Base-by-base conservation (phyloP, 2,113 vertebrate species). In the Cebidichthys violaceus region DNA sequence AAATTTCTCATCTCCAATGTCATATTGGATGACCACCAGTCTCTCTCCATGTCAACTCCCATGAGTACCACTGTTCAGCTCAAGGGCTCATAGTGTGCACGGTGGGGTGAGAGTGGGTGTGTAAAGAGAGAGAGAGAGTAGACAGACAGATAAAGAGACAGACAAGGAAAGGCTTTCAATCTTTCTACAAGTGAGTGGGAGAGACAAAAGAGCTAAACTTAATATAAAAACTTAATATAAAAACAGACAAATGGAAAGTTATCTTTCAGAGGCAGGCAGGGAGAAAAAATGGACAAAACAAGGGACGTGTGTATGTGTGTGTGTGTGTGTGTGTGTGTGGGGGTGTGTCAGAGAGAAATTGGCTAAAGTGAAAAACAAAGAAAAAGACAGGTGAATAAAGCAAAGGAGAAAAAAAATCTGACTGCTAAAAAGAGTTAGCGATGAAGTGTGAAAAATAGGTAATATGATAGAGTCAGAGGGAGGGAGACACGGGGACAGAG, bases 61-160 rank as follows among this genome's bases (percentile, higher is more conserved):
- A 55, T 55, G 67, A 77, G 82, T 10, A 4, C 24, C 39, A 64
- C 45, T 78, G 57, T 72, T 70, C 75, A 70, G 67, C 80, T 82
- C 37, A 54, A 83, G 62, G 37, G 50, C 41, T 79, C 15, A 7
- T 47, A 45, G 29, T 27, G 54, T n/a, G 50, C 27, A 24, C 31
- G 41, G 37, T 59, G 24, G n/a, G 14, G 11, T 20, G 69, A 33
- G 50, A 33, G 50, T 62, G 62, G 17, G n/a, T 64, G 47, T 35
- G 8, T 29, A 31, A 27, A 76, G 78, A 50, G 4, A 52, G 27
- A 35, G 14, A 43, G 24, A 74, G 74, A n/a, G 24, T 22, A 74
- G 54, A 17, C 29, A 74, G 41, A 22, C 22, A 66, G 15, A 71
- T 9, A 37, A 37, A 47, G 11, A 77, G 18, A 65, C 35, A 70